phyloP scores from a whole-genome alignment of 2,797 vertebrate species.

The Phoxinus dragarum region DNA sequence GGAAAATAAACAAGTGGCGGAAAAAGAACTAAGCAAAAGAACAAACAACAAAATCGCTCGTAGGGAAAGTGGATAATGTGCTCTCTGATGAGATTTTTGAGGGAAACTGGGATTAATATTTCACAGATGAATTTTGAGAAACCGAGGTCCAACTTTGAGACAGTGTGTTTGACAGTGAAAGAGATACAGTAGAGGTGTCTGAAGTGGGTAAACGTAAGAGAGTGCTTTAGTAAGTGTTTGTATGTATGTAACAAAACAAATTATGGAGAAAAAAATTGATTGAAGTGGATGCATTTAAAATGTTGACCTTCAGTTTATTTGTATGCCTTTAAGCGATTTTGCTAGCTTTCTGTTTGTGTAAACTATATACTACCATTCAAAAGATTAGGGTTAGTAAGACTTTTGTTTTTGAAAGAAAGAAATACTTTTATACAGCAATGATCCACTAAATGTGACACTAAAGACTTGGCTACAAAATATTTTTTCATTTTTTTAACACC shows the following conservation, averaged over 20 bases:
- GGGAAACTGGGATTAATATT: conserved; percentile 30
- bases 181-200: conserved; percentile 20
- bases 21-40: background rate
- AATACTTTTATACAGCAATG: background rate
- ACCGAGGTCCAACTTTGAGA: background rate
- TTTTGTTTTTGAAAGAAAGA: background rate
- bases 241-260: background rate
- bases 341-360: background rate
- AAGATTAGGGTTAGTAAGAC: background rate
- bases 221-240: conserved; percentile 2
- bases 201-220: background rate
- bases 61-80: background rate
- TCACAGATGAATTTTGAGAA: background rate
- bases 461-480: background rate
- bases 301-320: background rate
- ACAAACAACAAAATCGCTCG: conserved; percentile 4
- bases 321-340: background rate
- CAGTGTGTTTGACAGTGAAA: conserved; percentile 24
- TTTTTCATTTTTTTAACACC: background rate
- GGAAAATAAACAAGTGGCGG: conserved; percentile 29
- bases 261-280: background rate
- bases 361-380: background rate
- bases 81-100: conserved; percentile 10
- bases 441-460: background rate
- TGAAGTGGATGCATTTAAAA: background rate